phyloP scores from a whole-genome alignment of 2,888 invertebrate species.

The Tridacna crocea region DNA sequence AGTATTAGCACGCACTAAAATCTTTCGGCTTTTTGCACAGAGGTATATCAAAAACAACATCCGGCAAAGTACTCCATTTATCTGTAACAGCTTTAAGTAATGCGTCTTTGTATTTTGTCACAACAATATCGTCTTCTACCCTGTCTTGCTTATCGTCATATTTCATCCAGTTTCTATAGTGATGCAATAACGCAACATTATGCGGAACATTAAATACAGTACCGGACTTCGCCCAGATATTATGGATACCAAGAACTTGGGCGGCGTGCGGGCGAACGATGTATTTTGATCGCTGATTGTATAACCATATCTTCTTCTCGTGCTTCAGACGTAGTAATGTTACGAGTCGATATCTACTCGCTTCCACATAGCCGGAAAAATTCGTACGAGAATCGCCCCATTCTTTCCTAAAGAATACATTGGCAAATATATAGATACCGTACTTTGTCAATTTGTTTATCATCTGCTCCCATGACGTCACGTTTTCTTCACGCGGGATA shows the following conservation, averaged over 20 bases:
- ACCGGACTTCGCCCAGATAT: constrained; percentile 60
- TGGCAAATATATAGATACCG: constrained; percentile 61
- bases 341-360: constrained; percentile 63
- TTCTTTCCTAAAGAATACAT: constrained; percentile 74
- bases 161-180: constrained; percentile 73
- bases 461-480: constrained; percentile 60
- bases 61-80: constrained; percentile 7
- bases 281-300: constrained; percentile 64
- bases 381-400: constrained; percentile 49
- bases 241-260: constrained; percentile 70
- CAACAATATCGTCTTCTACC: constrained; percentile 49
- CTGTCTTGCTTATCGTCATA: constrained; percentile 43
- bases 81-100: constrained; percentile 44
- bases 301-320: constrained; percentile 61
- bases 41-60: constrained; percentile 13
- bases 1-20: constrained; percentile 1
- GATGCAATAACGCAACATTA: constrained; percentile 66
- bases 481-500: constrained; percentile 68
- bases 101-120: constrained; percentile 52
- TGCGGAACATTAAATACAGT: constrained; percentile 28
- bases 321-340: constrained; percentile 66
- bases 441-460: not conserved
- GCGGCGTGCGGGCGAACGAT: constrained; percentile 56
- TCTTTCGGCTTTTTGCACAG: constrained; percentile 9
- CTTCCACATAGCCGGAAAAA: constrained; percentile 22